Evolutionary conservation across 2,113 vertebrate species (phyloP).

Genomic region (Collichthys lucidus): DNA sequence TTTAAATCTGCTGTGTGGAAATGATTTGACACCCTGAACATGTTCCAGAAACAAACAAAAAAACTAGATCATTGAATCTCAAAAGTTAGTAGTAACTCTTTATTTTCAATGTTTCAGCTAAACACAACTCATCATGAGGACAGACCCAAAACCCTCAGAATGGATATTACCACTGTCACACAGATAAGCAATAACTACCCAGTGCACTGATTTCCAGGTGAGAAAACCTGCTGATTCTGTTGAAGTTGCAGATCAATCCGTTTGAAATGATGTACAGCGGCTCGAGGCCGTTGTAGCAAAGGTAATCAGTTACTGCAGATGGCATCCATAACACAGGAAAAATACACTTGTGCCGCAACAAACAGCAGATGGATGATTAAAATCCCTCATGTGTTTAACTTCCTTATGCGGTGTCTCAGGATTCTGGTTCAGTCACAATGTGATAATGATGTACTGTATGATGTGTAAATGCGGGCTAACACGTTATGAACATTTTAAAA

Average conservation of each 20-base stretch:
- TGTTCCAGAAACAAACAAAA: background rate
- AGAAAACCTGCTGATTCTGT: slow-evolving; percentile 64
- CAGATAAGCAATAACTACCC: slow-evolving; percentile 45
- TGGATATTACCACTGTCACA: slow-evolving; percentile 53
- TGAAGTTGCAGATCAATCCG: slow-evolving; percentile 63
- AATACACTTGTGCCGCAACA: slow-evolving; percentile 21
- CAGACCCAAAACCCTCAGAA: slow-evolving; percentile 26
- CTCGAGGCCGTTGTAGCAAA: slow-evolving; percentile 33
- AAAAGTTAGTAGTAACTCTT: background rate
- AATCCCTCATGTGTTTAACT: background rate
- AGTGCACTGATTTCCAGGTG: slow-evolving; percentile 39
- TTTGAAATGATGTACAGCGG: slow-evolving; percentile 43
- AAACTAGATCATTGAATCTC: background rate
- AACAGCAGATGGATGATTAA: slow-evolving; percentile 23
- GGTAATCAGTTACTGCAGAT: slow-evolving; percentile 58
- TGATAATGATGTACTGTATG: background rate
- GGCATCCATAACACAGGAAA: slow-evolving; percentile 18
- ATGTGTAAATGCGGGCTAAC: background rate
- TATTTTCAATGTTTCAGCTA: background rate
- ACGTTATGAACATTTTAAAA: background rate
- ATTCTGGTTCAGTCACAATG: background rate
- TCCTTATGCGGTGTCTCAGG: background rate
- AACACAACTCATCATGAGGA: slow-evolving; percentile 6
- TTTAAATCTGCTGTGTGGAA: background rate
- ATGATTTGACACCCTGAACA: background rate